Evolutionary conservation across 2,113 vertebrate genomes (phyloP).

Genomic region (Eonycteris spelaea): DNA sequence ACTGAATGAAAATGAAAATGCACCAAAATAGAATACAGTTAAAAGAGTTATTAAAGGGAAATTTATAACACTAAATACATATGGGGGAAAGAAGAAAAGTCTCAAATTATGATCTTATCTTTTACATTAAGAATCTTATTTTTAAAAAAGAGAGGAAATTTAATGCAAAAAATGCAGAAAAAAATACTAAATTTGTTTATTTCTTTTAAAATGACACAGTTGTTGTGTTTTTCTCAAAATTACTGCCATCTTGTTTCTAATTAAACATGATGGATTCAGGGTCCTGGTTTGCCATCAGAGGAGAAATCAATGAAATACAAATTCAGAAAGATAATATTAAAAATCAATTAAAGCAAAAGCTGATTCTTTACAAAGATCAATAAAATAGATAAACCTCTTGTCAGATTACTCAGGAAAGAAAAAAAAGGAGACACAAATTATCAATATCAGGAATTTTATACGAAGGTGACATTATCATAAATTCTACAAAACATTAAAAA

Average conservation of each 20-base stretch:
- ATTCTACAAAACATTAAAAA: too few relatives aligned
- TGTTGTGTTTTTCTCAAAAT: constrained; percentile 73
- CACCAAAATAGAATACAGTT: background rate
- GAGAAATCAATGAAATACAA: background rate
- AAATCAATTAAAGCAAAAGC: background rate
- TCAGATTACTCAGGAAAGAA: background rate
- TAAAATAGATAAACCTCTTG: background rate
- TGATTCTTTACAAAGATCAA: background rate
- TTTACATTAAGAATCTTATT: background rate
- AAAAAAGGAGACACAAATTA: background rate
- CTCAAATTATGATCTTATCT: background rate
- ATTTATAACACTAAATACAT: background rate
- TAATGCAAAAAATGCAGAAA: background rate
- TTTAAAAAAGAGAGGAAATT: background rate
- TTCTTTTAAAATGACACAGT: constrained; percentile 70
- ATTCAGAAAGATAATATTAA: background rate
- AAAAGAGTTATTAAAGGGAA: background rate
- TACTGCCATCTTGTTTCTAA: constrained; percentile 75
- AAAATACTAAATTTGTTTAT: constrained; percentile 51
- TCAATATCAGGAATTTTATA: background rate
- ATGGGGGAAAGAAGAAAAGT: background rate
- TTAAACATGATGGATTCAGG: constrained; percentile 99
- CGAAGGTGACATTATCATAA: too few relatives aligned
- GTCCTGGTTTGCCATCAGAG: constrained; percentile 89
- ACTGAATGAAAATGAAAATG: background rate